Evolutionary conservation across 2,113 vertebrate species (phyloP).

Genomic region (Nannobrachium achirus): DNA sequence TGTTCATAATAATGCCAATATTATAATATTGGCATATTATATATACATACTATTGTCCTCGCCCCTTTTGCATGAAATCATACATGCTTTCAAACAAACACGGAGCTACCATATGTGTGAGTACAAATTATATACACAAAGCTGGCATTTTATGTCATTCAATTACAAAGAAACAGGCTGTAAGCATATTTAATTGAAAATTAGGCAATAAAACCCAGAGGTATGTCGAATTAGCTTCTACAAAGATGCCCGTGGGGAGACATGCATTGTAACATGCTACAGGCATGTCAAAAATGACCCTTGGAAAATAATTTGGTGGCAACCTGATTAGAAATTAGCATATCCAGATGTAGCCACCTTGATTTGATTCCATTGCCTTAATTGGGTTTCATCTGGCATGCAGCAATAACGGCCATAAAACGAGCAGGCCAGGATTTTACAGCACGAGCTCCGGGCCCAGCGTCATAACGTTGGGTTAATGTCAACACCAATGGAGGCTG

Average conservation of each 20-base stretch:
- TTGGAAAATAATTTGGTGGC: constrained; percentile 64
- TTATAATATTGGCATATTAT: too few relatives aligned
- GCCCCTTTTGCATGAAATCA: not conserved
- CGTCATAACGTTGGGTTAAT: constrained; percentile 22
- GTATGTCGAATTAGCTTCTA: constrained; percentile 60
- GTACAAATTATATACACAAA: constrained; percentile 1
- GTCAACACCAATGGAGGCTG: constrained; percentile 41
- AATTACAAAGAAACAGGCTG: constrained; percentile 61
- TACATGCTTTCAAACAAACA: not conserved
- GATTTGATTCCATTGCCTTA: constrained; percentile 74
- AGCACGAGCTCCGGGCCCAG: constrained; percentile 26
- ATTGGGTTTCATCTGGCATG: constrained; percentile 71
- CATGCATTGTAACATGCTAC: constrained; percentile 43
- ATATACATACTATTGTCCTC: too few relatives aligned
- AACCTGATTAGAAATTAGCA: constrained; percentile 66
- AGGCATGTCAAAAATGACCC: constrained; percentile 73
- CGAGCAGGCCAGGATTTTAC: constrained; percentile 30
- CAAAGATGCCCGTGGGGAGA: constrained; percentile 39
- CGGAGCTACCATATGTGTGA: constrained; percentile 35
- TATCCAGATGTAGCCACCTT: constrained; percentile 69
- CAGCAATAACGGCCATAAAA: constrained; percentile 50
- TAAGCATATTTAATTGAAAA: constrained; percentile 69
- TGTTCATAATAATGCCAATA: too few relatives aligned
- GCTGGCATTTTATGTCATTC: constrained; percentile 51
- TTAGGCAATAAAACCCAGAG: constrained; percentile 53